Conservation (phyloP, 2,113 vertebrate genomes). For the Otolemur garnettii region DNA sequence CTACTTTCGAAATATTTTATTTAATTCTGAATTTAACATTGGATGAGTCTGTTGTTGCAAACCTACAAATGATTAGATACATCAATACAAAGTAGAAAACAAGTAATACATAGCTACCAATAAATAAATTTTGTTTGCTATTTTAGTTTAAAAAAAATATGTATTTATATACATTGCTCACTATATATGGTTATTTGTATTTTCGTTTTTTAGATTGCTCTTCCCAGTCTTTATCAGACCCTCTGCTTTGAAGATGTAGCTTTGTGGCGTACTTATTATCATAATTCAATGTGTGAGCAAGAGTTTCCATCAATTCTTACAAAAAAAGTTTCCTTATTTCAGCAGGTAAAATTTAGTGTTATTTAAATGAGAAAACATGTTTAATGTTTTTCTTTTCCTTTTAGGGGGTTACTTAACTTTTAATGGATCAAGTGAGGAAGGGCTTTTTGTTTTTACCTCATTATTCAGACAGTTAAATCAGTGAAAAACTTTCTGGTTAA, state of each 20-base stretch:
- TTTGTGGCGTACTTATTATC: slow-evolving; percentile 94
- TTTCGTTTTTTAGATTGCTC: slow-evolving; percentile 89
- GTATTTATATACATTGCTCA: neutral
- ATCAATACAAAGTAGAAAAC: neutral
- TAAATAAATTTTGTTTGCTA: neutral
- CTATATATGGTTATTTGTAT: neutral
- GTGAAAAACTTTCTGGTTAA: neutral
- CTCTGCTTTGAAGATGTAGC: slow-evolving; percentile 93
- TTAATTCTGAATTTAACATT: slow-evolving; percentile 32
- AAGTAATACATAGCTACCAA: neutral
- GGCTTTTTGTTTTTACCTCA: neutral
- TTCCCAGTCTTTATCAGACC: slow-evolving; percentile 92
- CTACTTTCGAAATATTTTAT: slow-evolving; percentile 33
- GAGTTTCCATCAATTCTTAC: slow-evolving; percentile 92
- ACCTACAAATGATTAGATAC: neutral
- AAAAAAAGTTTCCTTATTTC: slow-evolving; percentile 95
- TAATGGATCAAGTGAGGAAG: neutral
- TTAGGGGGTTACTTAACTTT: neutral
- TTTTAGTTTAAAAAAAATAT: neutral
- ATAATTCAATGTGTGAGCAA: slow-evolving; percentile 95
- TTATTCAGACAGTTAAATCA: neutral
- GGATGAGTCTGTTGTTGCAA: neutral
- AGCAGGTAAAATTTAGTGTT: slow-evolving; percentile 91
- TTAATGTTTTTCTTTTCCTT: neutral
- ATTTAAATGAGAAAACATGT: neutral